A percentile compares a stretch with the other conserved stretches of the same genome.
These are phyloP conservation scores for Brachyhypopomus gauderio DNA, from an alignment of 2,113 vertebrate genomes.

Conservation along the genomic window DNA sequence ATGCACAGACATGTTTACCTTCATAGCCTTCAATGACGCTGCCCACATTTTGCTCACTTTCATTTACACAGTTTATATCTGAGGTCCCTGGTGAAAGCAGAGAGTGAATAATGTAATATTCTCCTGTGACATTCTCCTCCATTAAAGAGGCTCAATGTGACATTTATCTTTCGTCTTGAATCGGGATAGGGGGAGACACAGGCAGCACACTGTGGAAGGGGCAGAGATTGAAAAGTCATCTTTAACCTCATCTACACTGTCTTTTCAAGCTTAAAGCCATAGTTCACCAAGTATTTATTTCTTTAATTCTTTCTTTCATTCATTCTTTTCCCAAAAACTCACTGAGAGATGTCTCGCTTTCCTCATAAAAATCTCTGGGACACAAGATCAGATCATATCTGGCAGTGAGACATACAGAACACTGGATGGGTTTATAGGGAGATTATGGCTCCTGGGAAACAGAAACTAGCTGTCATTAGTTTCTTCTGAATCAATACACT, in stretches of 20 bases:
- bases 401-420: not conserved
- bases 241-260: too few species aligned
- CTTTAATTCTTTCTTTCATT: too few species aligned
- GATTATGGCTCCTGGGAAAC: not conserved
- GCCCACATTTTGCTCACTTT: accelerated
- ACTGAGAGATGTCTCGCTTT: not conserved
- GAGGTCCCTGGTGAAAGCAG: conserved; percentile 35
- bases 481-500: not conserved
- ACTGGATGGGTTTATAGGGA: not conserved
- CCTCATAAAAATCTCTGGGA: not conserved
- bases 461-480: not conserved
- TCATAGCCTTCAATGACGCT: conserved; percentile 40
- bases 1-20: conserved; percentile 45
- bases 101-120: not conserved
- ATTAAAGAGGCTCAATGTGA: not conserved
- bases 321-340: too few species aligned
- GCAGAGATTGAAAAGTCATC: not conserved
- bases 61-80: conserved; percentile 32
- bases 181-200: too few species aligned
- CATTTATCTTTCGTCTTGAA: not conserved
- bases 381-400: not conserved
- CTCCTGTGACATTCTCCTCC: not conserved
- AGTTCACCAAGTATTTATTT: too few species aligned
- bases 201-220: too few species aligned
- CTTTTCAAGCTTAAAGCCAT: too few species aligned